Evolutionary conservation across 2,797 vertebrate species (phyloP).

Genomic region (Schizopygopsis pylzovi): DNA sequence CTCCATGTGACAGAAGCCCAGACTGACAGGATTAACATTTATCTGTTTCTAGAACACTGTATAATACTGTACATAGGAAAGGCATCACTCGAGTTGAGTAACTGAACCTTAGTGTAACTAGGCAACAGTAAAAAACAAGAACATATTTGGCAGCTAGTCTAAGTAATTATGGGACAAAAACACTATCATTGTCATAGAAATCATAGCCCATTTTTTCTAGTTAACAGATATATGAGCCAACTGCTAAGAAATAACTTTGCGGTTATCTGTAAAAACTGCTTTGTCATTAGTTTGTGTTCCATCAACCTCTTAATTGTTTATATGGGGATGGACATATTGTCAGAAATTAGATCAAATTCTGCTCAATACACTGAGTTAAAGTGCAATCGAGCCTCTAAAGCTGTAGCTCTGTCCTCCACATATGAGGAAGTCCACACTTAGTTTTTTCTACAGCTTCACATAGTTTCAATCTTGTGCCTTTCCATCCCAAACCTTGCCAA

Average conservation of each 20-base stretch:
- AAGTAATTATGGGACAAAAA: conserved; percentile 15
- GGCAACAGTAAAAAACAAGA: conserved; percentile 53
- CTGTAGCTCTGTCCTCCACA: conserved; percentile 15
- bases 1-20: conserved; percentile 3
- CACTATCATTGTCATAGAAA: not conserved
- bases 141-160: not conserved
- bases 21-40: conserved; percentile 60
- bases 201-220: not conserved
- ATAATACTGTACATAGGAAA: conserved; percentile 65
- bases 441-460: not conserved
- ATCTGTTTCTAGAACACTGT: conserved; percentile 66
- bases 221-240: not conserved
- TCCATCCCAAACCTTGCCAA: not conserved
- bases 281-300: not conserved
- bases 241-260: not conserved
- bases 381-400: not conserved
- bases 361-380: not conserved
- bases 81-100: conserved; percentile 60
- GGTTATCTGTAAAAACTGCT: not conserved
- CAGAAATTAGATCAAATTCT: conserved; percentile 24
- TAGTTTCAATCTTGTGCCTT: not conserved
- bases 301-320: not conserved
- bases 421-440: conserved; percentile 2
- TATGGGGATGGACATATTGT: not conserved
- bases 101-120: conserved; percentile 65